Evolutionary conservation across 1,140 invertebrate species (phyloP), one percentile per base, ranked within the genome.

Genomic region (Triops longicaudatus): DNA sequence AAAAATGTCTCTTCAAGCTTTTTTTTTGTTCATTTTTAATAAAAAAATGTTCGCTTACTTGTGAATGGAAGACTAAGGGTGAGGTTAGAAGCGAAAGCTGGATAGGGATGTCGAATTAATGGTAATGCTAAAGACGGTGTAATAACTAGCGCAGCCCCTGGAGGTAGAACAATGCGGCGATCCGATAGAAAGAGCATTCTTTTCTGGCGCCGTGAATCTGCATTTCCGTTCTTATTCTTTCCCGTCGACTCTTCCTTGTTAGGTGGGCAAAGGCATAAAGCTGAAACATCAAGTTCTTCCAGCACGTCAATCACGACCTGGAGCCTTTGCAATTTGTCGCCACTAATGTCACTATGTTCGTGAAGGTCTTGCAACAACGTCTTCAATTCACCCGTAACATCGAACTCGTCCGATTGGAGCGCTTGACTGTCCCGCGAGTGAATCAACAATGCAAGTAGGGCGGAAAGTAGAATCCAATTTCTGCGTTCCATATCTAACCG

Each of bases 51-150:
- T 42, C 73, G 89, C 91, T 90, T 85, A 94, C 92, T 93, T 81
- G 92, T 92, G 82, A 94, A 92, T n/a, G 93, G 93, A 79, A 94
- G 88, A 84, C 91, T 93, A 81, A 94, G 89, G 28, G 92, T 91
- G 85, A 94, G 87, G 81, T 94, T 94, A 76, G 92, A 93, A 78
- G 92, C 88, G 83, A 94, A 94, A 73, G 92, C 93, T 81, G 91
- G 89, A 1, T 92, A 92, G 26, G 92, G 92, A 86, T 94, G 91
- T 76, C 92, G 86, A 0, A 93, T 91, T 81, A 94, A 90, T 12
- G 93, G 93, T 85, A 94, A 86, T 3, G 91, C 90, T 44, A 94
- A 83, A 9, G 93, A 92, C 2, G 93, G 92, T 1, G 91, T 90
- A 74, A 94, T 90, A 28, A 91, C 88, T 83, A 94, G 87, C 10